phyloP scores from a whole-genome alignment of 2,113 vertebrate species.

The Vimba vimba region DNA sequence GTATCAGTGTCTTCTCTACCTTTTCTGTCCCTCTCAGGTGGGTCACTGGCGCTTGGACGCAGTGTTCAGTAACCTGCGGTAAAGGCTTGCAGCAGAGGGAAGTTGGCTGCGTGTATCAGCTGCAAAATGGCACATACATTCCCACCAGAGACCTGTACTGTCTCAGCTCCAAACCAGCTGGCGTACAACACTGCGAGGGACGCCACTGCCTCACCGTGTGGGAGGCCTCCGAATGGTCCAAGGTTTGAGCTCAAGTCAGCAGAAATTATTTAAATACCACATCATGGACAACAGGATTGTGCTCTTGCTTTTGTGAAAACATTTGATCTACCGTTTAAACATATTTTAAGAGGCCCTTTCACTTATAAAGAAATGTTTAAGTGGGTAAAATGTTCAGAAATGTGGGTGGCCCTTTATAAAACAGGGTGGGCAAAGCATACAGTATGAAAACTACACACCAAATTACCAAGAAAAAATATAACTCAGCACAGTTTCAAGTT shows the following conservation, averaged over 20 bases:
- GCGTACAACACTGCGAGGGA: slow-evolving; percentile 87
- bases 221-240: slow-evolving; percentile 95
- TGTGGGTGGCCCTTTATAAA: too few relatives aligned
- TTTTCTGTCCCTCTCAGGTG: slow-evolving; percentile 76
- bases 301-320: neutral
- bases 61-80: slow-evolving; percentile 89
- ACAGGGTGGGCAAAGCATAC: too few relatives aligned
- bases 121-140: slow-evolving; percentile 88
- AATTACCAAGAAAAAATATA: too few relatives aligned
- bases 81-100: slow-evolving; percentile 87
- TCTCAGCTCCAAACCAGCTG: slow-evolving; percentile 79
- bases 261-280: neutral
- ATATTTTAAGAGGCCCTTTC: neutral
- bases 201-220: slow-evolving; percentile 88
- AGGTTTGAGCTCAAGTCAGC: slow-evolving; percentile 74
- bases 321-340: neutral
- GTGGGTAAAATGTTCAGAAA: too few relatives aligned
- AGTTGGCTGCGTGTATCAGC: slow-evolving; percentile 87
- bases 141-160: slow-evolving; percentile 87
- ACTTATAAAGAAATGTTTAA: too few relatives aligned
- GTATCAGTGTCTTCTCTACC: neutral
- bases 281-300: neutral
- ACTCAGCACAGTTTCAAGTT: too few relatives aligned
- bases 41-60: slow-evolving; percentile 87
- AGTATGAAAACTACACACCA: too few relatives aligned